Evolutionary conservation across 2,113 vertebrate genomes (phyloP).

Genomic region (Patagioenas fasciata): DNA sequence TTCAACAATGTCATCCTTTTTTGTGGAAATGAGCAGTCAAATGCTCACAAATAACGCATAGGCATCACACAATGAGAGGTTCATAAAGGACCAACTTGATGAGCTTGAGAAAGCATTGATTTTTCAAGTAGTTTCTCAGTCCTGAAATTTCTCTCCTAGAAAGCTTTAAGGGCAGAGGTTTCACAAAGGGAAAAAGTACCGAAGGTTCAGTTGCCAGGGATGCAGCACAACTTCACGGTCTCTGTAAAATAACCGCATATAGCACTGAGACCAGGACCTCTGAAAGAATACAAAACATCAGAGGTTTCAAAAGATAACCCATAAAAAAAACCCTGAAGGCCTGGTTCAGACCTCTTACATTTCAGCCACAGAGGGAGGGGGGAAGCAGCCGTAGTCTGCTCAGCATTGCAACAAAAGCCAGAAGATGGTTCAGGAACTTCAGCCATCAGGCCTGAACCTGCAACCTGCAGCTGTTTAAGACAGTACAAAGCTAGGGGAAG

Average conservation of each 20-base stretch:
- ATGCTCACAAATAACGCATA: background rate
- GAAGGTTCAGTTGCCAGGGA: background rate
- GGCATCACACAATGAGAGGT: background rate
- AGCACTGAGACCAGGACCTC: background rate
- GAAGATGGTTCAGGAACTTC: background rate
- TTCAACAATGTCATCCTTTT: background rate
- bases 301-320: background rate
- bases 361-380: background rate
- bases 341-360: background rate
- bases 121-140: background rate
- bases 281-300: background rate
- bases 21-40: rapidly evolving
- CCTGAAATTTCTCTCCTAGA: background rate
- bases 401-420: background rate
- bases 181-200: background rate
- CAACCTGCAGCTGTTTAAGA: background rate
- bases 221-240: background rate
- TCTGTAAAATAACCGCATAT: background rate
- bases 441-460: background rate
- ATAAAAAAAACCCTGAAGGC: background rate
- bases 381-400: background rate
- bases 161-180: background rate
- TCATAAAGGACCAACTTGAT: background rate
- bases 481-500: background rate
- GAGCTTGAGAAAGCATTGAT: background rate